These are phyloP conservation scores for Protophormia terraenovae DNA, from an alignment of 2,888 invertebrate genomes.

Conservation along the genomic window DNA sequence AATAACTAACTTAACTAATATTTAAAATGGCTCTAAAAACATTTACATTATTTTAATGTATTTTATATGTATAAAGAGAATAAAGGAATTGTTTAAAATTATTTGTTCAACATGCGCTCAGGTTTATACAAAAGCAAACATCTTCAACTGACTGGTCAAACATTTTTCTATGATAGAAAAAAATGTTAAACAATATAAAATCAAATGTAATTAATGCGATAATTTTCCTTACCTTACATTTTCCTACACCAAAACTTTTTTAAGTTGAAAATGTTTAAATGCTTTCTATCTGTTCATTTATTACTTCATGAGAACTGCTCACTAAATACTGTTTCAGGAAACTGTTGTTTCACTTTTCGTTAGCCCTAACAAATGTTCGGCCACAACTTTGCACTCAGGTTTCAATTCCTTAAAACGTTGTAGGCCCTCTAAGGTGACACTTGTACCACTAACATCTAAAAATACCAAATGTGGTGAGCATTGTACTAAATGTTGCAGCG, in stretches of 20 bases:
- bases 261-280: background rate
- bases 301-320: background rate
- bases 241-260: background rate
- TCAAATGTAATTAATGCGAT: too few relatives aligned
- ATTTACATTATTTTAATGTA: constrained; percentile 41
- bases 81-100: background rate
- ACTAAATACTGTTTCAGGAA: constrained; percentile 30
- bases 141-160: background rate
- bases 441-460: constrained; percentile 87
- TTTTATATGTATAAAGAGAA: background rate
- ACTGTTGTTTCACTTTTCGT: background rate
- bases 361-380: constrained; percentile 73
- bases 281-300: background rate
- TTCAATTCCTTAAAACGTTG: constrained; percentile 84
- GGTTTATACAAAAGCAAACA: background rate
- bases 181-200: background rate
- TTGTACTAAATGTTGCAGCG: constrained; percentile 84
- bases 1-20: background rate
- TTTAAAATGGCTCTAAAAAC: background rate
- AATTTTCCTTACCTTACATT: background rate
- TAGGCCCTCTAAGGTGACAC: constrained; percentile 84
- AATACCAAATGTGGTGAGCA: constrained; percentile 84
- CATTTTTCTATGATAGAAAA: background rate
- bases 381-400: constrained; percentile 84
- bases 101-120: background rate